Evolutionary conservation across 1,140 invertebrate species (phyloP).

Genomic region (Hetaerina americana): DNA sequence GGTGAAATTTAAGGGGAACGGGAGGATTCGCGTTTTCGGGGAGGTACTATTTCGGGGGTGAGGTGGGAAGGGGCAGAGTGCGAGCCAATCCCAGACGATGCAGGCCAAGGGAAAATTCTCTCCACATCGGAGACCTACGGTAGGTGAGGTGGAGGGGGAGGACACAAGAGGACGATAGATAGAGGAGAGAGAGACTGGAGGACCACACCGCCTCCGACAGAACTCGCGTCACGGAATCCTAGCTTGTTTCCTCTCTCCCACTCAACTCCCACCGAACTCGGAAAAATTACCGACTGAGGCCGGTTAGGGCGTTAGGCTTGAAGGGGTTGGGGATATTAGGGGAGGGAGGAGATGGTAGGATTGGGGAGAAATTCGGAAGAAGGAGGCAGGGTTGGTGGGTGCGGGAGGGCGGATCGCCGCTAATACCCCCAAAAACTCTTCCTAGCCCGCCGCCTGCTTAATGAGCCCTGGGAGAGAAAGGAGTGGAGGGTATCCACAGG

Average conservation of each 20-base stretch:
- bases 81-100: background rate
- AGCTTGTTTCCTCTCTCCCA: background rate
- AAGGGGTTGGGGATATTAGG: too few relatives aligned
- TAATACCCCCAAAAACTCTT: background rate
- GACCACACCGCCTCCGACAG: background rate
- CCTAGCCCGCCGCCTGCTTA: background rate
- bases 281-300: background rate
- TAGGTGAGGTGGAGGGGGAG: too few relatives aligned
- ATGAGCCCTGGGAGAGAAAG: background rate
- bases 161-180: too few relatives aligned
- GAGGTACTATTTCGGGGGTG: too few relatives aligned
- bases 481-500: background rate
- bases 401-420: background rate
- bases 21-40: too few relatives aligned
- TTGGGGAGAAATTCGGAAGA: background rate
- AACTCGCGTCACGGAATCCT: background rate
- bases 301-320: too few relatives aligned
- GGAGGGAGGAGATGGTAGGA: too few relatives aligned
- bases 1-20: too few relatives aligned
- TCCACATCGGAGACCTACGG: too few relatives aligned
- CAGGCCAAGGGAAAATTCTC: too few relatives aligned
- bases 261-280: too few relatives aligned
- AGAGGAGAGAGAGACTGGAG: background rate
- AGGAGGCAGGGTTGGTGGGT: background rate
- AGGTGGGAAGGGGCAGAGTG: background rate